Evolutionary conservation across 2,888 invertebrate genomes (phyloP), one percentile per base, ranked within the genome.

Genomic region (Epinotia ramella): DNA sequence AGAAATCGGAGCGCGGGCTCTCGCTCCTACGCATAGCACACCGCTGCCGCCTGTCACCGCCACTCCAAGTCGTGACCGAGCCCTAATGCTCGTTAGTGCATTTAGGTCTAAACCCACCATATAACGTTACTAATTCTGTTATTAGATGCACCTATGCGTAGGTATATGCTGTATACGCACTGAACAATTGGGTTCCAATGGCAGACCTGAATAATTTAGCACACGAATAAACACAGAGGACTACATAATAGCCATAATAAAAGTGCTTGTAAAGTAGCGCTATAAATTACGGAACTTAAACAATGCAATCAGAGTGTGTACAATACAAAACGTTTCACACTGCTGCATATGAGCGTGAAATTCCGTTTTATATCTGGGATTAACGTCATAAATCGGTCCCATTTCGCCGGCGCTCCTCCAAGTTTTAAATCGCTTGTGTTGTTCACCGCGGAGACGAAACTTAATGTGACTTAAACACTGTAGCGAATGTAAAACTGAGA

Each of bases 401-500:
- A 84, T 88, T 90, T 86, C 85, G 84, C 81, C 84, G 80, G 83
- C 83, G 84, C 80, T 82, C 73, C 76, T 82, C 84, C 83, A 86
- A 88, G 88, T 89, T 90, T 91, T 87, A 88, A 89, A 87, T 87
- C 87, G 87, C 88, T 89, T 89, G 87, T 90, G 87, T 90, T 89
- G 88, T 89, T 89, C 86, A 84, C 80, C 81, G 83, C 82, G 81
- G 85, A 88, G 87, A 87, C 84, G 84, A 88, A 91, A 89, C 89
- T 89, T 88, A 91, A 91, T 88, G 91, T 88, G 87, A 92, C 89
- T 92, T 90, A 88, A 91, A 88, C 87, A 87, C 82, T 88, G 85
- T 86, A 83, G 85, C 84, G 84, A 89, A 89, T 88, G 89, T 91
- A 89, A 89, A 91, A 90, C 86, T 87, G 87, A 84, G 86, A 83